These are phyloP conservation scores for Enteromius unitaeniatus DNA, from an alignment of 2,797 vertebrate species.

Conservation along the genomic window DNA sequence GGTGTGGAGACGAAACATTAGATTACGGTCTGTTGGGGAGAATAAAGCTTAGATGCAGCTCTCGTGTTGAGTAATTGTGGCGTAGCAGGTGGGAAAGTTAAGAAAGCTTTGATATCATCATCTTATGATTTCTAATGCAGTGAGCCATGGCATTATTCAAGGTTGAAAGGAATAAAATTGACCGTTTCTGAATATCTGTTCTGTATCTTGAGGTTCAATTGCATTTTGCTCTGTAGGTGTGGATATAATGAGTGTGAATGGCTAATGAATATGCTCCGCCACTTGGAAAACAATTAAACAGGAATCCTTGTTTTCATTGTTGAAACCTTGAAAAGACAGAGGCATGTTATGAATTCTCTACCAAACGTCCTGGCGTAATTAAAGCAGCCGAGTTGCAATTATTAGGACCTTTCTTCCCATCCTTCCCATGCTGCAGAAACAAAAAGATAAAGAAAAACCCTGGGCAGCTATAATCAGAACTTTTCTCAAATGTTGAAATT, in stretches of 20 bases:
- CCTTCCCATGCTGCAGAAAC: slow-evolving; percentile 34
- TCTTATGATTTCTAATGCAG: background rate
- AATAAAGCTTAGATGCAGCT: slow-evolving; percentile 37
- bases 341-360: slow-evolving; percentile 29
- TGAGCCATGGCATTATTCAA: background rate
- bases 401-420: slow-evolving; percentile 48
- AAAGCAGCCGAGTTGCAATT: slow-evolving; percentile 50
- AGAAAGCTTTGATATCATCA: slow-evolving; percentile 4
- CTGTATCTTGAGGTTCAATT: background rate
- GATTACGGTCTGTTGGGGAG: slow-evolving; percentile 22
- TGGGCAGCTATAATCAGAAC: slow-evolving; percentile 49
- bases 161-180: slow-evolving; percentile 9
- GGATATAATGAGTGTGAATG: background rate
- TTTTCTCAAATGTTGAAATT: slow-evolving; percentile 60
- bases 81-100: slow-evolving; percentile 18
- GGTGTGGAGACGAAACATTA: slow-evolving; percentile 56
- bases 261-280: slow-evolving; percentile 2
- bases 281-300: slow-evolving; percentile 9
- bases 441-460: slow-evolving; percentile 55
- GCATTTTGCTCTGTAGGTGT: slow-evolving; percentile 1
- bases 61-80: slow-evolving; percentile 36
- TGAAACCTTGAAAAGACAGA: slow-evolving; percentile 20
- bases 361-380: slow-evolving; percentile 50
- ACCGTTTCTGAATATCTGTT: background rate
- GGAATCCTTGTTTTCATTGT: slow-evolving; percentile 22